These are phyloP conservation scores for Mechanitis messenoides DNA, from an alignment of 2,888 invertebrate genomes.

Conservation along the genomic window DNA sequence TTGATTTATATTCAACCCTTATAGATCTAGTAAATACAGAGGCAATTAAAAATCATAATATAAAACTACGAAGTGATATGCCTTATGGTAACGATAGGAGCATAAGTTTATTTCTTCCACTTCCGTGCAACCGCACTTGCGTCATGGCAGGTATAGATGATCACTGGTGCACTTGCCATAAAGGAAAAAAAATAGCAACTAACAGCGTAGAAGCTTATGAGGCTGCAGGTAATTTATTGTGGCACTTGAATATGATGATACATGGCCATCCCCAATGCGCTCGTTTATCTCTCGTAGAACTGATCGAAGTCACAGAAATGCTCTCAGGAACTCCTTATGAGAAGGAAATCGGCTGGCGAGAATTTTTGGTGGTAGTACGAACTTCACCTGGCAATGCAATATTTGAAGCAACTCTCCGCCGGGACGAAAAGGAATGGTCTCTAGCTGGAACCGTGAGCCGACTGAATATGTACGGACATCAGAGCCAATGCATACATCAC, in stretches of 20 bases:
- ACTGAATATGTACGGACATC: constrained; percentile 87
- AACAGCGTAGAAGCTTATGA: constrained; percentile 73
- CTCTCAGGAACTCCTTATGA: constrained; percentile 54
- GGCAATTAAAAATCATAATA: constrained; percentile 55
- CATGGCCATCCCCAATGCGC: constrained; percentile 80
- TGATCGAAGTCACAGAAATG: constrained; percentile 82
- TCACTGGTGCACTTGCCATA: constrained; percentile 93
- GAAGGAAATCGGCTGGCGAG: constrained; percentile 66
- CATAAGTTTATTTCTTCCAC: constrained; percentile 85
- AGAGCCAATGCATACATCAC: constrained; percentile 86
- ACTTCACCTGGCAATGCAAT: constrained; percentile 82
- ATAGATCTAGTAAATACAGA: constrained; percentile 79
- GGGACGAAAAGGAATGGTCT: constrained; percentile 49
- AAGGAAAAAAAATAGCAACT: constrained; percentile 73
- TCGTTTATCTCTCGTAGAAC: constrained; percentile 75
- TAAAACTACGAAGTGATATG: constrained; percentile 48
- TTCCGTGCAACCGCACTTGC: constrained; percentile 85
- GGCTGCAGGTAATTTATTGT: constrained; percentile 79
- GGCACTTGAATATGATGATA: constrained; percentile 80
- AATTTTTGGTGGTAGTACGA: constrained; percentile 79
- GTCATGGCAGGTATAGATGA: constrained; percentile 84
- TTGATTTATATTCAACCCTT: constrained; percentile 89
- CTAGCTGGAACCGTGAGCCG: constrained; percentile 85
- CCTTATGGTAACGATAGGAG: constrained; percentile 71
- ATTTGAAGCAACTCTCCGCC: constrained; percentile 86